Conservation (phyloP, 2,888 invertebrate species). For the Leucoma salicis region DNA sequence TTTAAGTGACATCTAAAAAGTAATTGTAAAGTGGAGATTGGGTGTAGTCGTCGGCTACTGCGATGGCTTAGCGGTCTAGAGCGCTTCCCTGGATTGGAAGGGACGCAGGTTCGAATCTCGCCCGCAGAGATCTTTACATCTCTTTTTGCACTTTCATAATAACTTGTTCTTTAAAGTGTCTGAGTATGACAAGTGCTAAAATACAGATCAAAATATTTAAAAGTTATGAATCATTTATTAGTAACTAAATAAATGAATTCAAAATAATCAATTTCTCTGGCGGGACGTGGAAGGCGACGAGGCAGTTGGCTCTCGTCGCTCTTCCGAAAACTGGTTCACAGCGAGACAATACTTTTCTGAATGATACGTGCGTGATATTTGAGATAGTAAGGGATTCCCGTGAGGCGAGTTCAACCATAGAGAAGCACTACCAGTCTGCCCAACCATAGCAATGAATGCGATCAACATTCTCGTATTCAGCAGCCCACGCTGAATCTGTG, state of each 20-base stretch:
- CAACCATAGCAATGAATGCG: constrained; percentile 74
- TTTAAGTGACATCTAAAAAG: too few species aligned
- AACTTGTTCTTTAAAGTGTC: too few species aligned
- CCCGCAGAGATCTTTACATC: too few species aligned
- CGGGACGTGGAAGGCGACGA: constrained; percentile 60
- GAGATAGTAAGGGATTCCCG: constrained; percentile 68
- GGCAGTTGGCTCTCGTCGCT: constrained; percentile 27
- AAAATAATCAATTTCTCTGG: constrained; percentile 40
- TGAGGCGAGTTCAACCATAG: constrained; percentile 74
- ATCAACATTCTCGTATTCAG: constrained; percentile 71
- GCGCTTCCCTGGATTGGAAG: too few species aligned
- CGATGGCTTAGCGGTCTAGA: too few species aligned
- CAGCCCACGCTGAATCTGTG: constrained; percentile 70
- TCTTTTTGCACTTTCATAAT: too few species aligned
- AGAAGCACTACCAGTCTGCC: constrained; percentile 67
- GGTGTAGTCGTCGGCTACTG: too few species aligned
- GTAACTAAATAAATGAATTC: neutral
- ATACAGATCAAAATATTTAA: too few species aligned
- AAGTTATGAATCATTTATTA: too few species aligned
- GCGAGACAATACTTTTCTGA: constrained; percentile 75
- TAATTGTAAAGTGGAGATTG: too few species aligned
- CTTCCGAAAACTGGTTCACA: constrained; percentile 73
- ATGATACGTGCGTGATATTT: constrained; percentile 74
- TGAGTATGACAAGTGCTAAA: too few species aligned
- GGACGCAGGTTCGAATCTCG: too few species aligned